Percentiles rank a stretch among this genome's conserved stretches.
phyloP scores from a whole-genome alignment of 2,113 vertebrate species.

The Pungitius pungitius region DNA sequence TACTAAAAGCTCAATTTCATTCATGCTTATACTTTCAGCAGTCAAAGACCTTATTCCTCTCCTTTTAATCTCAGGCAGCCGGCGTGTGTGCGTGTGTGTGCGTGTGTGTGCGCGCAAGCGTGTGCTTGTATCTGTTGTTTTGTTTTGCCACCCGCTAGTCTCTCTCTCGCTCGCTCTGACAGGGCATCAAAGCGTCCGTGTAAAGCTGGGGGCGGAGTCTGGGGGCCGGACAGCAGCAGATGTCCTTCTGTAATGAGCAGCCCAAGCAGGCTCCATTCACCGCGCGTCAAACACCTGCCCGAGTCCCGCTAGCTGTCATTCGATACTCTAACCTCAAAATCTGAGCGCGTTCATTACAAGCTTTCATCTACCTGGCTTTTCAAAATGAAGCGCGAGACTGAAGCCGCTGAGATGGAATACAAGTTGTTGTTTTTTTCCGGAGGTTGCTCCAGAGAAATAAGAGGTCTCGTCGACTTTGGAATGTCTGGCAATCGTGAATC shows the following conservation, averaged over 20 bases:
- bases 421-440: not conserved
- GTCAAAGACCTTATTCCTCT: conserved; percentile 12
- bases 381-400: conserved; percentile 17
- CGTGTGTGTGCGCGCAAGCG: not conserved
- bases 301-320: conserved; percentile 61
- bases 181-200: conserved; percentile 73
- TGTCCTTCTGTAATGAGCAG: conserved; percentile 79
- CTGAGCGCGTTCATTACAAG: conserved; percentile 43
- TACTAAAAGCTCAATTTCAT: not conserved
- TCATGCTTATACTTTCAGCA: conserved; percentile 5
- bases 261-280: conserved; percentile 72
- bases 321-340: conserved; percentile 69
- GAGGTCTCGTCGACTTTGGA: not conserved
- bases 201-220: conserved; percentile 65
- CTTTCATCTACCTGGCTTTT: conserved; percentile 55
- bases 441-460: not conserved
- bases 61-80: conserved; percentile 20
- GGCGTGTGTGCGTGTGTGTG: conserved; percentile 33
- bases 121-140: conserved; percentile 40
- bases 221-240: conserved; percentile 76
- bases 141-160: conserved; percentile 47
- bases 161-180: conserved; percentile 48
- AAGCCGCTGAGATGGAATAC: not conserved
- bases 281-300: conserved; percentile 67
- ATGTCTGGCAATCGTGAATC: not conserved